Evolutionary conservation across 2,113 vertebrate species (phyloP).

Genomic region (Callorhinus ursinus): DNA sequence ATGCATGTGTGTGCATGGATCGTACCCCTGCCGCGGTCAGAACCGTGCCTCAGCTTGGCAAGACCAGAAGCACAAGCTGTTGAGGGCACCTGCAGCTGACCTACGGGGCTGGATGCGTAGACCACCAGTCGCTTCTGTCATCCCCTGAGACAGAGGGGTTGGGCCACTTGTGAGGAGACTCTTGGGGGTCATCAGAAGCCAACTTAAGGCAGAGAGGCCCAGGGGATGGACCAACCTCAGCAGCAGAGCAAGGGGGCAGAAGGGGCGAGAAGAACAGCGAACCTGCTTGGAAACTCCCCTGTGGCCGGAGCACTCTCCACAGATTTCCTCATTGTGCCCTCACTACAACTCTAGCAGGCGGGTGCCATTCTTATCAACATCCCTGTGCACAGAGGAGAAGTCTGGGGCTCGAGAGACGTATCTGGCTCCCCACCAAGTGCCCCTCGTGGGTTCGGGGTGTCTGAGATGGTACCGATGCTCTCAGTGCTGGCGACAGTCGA

Average conservation of each 20-base stretch:
- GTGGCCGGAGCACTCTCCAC: no score
- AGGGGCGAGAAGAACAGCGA: neutral
- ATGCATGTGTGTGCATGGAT: accelerated
- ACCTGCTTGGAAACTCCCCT: accelerated
- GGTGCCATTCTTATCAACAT: neutral
- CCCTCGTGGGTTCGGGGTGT: neutral
- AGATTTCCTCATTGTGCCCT: neutral
- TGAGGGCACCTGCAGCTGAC: neutral
- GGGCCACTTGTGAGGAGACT: neutral
- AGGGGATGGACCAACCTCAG: no score
- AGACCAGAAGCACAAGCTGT: neutral
- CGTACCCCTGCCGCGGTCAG: neutral
- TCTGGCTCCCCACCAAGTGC: neutral
- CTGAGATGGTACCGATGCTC: neutral
- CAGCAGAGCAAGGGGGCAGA: neutral
- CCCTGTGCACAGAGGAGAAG: neutral
- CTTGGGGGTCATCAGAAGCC: neutral
- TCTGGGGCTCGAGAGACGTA: neutral
- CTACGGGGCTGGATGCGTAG: neutral
- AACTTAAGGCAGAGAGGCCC: neutral
- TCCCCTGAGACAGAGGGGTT: neutral
- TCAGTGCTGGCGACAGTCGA: neutral
- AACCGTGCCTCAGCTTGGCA: neutral
- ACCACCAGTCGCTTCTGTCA: neutral
- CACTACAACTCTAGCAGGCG: neutral